Percentiles rank a stretch among this genome's conserved stretches.
Evolutionary conservation across 2,888 invertebrate genomes (phyloP).

Genomic region (Apoderus coryli): DNA sequence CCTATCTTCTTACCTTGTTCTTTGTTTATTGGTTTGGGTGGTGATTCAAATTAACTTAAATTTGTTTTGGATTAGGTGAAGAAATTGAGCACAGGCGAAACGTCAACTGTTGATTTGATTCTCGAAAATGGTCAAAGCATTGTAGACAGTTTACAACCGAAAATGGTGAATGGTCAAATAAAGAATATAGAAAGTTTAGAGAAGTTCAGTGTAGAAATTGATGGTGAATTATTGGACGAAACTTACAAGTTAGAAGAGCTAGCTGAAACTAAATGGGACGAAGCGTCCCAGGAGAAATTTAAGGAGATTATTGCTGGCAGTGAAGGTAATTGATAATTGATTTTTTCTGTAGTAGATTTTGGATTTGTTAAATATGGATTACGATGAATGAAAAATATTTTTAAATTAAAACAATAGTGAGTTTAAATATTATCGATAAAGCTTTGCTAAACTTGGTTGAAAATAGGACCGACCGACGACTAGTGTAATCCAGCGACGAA

Average conservation of each 20-base stretch:
- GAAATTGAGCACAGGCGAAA: slow-evolving; percentile 50
- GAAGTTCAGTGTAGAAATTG: slow-evolving; percentile 17
- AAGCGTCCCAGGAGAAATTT: slow-evolving; percentile 29
- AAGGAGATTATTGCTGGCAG: slow-evolving; percentile 16
- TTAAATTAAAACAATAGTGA: too few species aligned
- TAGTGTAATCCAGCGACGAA: too few species aligned
- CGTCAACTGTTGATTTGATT: slow-evolving; percentile 49
- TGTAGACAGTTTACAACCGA: slow-evolving; percentile 37
- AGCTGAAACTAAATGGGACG: slow-evolving; percentile 29
- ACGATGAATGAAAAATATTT: too few species aligned
- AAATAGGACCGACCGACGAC: too few species aligned
- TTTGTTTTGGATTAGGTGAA: too few species aligned
- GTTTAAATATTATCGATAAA: too few species aligned
- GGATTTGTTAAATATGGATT: too few species aligned
- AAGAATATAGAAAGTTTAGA: slow-evolving; percentile 44
- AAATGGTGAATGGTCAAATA: slow-evolving; percentile 35
- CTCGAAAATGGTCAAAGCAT: slow-evolving; percentile 46
- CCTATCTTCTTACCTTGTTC: too few species aligned
- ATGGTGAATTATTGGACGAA: slow-evolving; percentile 14
- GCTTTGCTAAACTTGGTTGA: too few species aligned
- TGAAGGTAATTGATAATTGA: slow-evolving; percentile 1
- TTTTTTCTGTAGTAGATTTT: too few species aligned
- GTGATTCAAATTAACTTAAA: too few species aligned
- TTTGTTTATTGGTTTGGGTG: too few species aligned
- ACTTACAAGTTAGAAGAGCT: slow-evolving; percentile 17